Base-by-base conservation (phyloP, 2,113 vertebrate species). In the Chlorodrepanis virens region DNA sequence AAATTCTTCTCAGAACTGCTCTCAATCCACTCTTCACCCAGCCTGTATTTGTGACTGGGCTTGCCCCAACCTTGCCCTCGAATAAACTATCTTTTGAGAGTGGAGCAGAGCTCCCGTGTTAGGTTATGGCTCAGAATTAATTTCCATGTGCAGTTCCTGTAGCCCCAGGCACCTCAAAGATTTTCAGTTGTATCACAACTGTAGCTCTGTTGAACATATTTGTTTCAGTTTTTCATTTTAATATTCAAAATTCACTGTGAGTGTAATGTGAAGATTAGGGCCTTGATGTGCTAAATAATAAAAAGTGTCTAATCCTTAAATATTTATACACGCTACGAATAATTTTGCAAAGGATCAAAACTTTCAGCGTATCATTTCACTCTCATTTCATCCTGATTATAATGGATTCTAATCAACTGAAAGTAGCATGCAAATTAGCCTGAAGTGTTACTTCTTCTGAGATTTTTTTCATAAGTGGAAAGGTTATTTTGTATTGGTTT, bases 91-190 rank as follows among this genome's bases (percentile, higher is more conserved):
- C 10, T 81, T 93, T 49, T 63, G 22, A 72, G 20, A 68, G 3
- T 35, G 10, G 3, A 50, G 20, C 4, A 20, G 11, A 86, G 11
- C 1, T 10, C 25, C 12, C 1, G 0, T 33, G 20, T n/a, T 45
- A 40, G 4, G 4, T 64, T 53, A 54, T 31, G 18, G n/a, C 8
- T 24, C 44, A 57, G 52, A 75, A 29, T 33, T 9, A 35, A 49
- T 44, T 60, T 78, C 8, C 9, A 11, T 10, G 7, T 1, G 3
- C 7, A 10, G 10, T 50, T 89, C 56, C 44, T 71, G 28, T 35
- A 20, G 9, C 20, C 21, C 3, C 17, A 47, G 13, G 13, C 45
- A n/a, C 4, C 53, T 31, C 22, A 16, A 10, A 11, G 16, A 53
- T 10, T 81, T 90, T 42, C 23, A 59, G 6, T 23, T 40, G 3